A percentile compares a stretch with the other conserved stretches of the same genome.
These are phyloP conservation scores for Alcedo quadribrachys DNA, from an alignment of 2,797 vertebrate species.

Conservation along the genomic window DNA sequence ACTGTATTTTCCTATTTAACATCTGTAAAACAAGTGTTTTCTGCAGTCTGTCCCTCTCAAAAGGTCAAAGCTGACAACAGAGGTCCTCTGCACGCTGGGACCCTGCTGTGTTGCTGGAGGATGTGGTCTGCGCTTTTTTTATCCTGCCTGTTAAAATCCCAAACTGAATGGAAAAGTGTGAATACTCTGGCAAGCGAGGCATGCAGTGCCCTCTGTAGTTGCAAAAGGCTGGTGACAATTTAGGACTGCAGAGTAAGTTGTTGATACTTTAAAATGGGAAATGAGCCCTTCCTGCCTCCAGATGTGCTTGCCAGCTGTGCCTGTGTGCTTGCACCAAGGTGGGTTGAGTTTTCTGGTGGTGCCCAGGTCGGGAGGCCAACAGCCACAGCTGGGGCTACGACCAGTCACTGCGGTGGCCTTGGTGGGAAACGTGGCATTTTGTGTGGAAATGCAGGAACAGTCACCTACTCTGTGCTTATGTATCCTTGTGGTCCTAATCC, in stretches of 20 bases:
- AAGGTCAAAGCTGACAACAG: background rate
- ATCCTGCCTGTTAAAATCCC: background rate
- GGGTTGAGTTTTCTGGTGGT: background rate
- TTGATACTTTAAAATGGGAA: background rate
- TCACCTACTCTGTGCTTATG: background rate
- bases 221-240: background rate
- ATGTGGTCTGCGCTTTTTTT: background rate
- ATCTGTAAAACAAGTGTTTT: background rate
- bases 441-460: background rate
- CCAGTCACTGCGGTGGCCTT: background rate
- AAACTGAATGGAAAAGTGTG: accelerated
- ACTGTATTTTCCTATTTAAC: background rate
- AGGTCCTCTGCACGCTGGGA: background rate
- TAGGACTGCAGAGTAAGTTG: background rate
- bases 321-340: background rate
- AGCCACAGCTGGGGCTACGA: accelerated
- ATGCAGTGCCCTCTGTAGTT: background rate
- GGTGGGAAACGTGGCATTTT: background rate
- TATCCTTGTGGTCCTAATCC: background rate
- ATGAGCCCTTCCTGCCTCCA: background rate
- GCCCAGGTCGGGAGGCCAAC: accelerated
- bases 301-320: background rate
- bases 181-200: background rate
- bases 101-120: background rate
- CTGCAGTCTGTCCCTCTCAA: background rate